phyloP scores from a whole-genome alignment of 1,140 invertebrate species.

The Drosophila parabipectinata region DNA sequence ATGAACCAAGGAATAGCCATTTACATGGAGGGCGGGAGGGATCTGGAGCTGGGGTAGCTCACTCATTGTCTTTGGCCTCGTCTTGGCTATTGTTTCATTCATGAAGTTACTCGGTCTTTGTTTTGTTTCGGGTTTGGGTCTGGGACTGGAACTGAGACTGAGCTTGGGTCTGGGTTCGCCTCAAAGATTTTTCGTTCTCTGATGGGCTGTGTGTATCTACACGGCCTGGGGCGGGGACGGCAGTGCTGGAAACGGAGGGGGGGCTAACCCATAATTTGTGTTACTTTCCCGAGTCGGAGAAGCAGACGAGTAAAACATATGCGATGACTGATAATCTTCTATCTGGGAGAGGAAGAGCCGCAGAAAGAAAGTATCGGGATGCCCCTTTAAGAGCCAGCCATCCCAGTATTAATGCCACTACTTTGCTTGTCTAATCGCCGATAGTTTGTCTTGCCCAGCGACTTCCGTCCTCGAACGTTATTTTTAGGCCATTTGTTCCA shows the following conservation, averaged over 20 bases:
- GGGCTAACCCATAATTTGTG: conserved; percentile 73
- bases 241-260: neutral
- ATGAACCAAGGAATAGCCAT: conserved; percentile 25
- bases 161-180: conserved; percentile 32
- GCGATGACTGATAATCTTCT: conserved; percentile 54
- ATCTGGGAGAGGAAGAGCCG: neutral
- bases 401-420: conserved; percentile 59
- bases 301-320: conserved; percentile 40
- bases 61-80: conserved; percentile 48
- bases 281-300: conserved; percentile 50
- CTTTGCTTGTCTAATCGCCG: conserved; percentile 66
- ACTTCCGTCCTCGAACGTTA: conserved; percentile 63
- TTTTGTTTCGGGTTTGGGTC: conserved; percentile 16
- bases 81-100: conserved; percentile 77
- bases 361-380: conserved; percentile 13
- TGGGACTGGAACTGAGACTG: conserved; percentile 19
- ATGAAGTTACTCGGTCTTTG: conserved; percentile 62
- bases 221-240: conserved; percentile 38
- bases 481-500: conserved; percentile 65
- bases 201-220: conserved; percentile 32
- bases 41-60: conserved; percentile 1
- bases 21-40: neutral
- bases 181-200: conserved; percentile 59
- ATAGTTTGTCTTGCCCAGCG: conserved; percentile 61
- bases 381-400: conserved; percentile 19